Evolutionary conservation across 1,140 invertebrate genomes (phyloP).

Genomic region (Glomeris maerens): DNA sequence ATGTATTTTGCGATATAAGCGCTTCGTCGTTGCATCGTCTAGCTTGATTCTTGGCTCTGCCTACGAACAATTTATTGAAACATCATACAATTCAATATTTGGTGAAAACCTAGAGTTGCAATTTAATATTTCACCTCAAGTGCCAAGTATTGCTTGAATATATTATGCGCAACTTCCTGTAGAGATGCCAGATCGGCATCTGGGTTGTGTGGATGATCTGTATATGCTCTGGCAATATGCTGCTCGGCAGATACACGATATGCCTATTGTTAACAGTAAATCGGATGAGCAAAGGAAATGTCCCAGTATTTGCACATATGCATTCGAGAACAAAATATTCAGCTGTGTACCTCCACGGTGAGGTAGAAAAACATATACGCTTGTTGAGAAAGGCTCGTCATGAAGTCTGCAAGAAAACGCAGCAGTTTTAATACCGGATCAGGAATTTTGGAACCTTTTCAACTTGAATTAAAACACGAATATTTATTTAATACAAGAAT

Average conservation of each 20-base stretch:
- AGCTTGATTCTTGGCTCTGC: constrained; percentile 47
- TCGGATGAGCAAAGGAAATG: constrained; percentile 4
- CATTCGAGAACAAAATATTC: too few species aligned
- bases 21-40: constrained; percentile 47
- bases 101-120: background rate
- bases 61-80: constrained; percentile 24
- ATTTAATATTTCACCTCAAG: constrained; percentile 41
- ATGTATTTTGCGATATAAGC: constrained; percentile 47
- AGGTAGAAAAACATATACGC: constrained; percentile 67
- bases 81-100: background rate
- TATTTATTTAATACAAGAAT: background rate
- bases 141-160: constrained; percentile 68
- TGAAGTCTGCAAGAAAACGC: constrained; percentile 43
- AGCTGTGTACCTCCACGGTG: constrained; percentile 49
- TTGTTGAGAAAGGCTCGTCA: constrained; percentile 53
- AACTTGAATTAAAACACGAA: background rate
- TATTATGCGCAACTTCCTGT: constrained; percentile 57
- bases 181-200: constrained; percentile 42
- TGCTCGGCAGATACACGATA: constrained; percentile 63
- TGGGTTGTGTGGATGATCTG: constrained; percentile 32
- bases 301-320: background rate
- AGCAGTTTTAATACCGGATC: constrained; percentile 2
- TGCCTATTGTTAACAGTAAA: constrained; percentile 31
- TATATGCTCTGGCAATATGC: constrained; percentile 30
- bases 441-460: constrained; percentile 5